phyloP scores from a whole-genome alignment of 2,888 invertebrate genomes.

The Cinara cedri region DNA sequence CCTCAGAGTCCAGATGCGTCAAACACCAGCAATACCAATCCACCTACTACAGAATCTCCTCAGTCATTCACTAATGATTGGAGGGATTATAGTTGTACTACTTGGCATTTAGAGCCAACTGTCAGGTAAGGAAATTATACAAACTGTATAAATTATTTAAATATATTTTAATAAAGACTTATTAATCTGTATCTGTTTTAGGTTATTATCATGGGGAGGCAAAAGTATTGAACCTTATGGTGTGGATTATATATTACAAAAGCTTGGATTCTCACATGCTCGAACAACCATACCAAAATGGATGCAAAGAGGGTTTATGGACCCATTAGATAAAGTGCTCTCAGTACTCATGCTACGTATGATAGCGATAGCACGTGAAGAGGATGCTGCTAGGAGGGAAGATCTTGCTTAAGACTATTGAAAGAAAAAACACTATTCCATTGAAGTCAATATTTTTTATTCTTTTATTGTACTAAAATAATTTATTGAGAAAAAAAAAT shows the following conservation, averaged over 20 bases:
- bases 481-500: conserved; percentile 9
- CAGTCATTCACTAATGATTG: conserved; percentile 74
- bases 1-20: conserved; percentile 58
- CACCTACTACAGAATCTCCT: conserved; percentile 61
- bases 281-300: conserved; percentile 98
- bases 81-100: conserved; percentile 89
- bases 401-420: conserved; percentile 5
- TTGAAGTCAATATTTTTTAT: conserved; percentile 8
- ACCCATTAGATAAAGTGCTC: conserved; percentile 93
- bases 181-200: conserved; percentile 61
- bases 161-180: background rate
- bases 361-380: conserved; percentile 66
- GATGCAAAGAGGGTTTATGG: conserved; percentile 98
- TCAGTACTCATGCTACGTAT: conserved; percentile 79
- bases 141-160: background rate
- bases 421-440: conserved; percentile 3
- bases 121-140: conserved; percentile 70
- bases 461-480: conserved; percentile 35
- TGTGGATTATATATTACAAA: conserved; percentile 96
- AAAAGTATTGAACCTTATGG: conserved; percentile 98
- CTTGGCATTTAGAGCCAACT: conserved; percentile 96
- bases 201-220: conserved; percentile 85
- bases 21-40: conserved; percentile 32
- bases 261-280: conserved; percentile 96
- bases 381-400: conserved; percentile 58